phyloP scores from a whole-genome alignment of 2,888 invertebrate genomes.

The Dioctria rufipes region DNA sequence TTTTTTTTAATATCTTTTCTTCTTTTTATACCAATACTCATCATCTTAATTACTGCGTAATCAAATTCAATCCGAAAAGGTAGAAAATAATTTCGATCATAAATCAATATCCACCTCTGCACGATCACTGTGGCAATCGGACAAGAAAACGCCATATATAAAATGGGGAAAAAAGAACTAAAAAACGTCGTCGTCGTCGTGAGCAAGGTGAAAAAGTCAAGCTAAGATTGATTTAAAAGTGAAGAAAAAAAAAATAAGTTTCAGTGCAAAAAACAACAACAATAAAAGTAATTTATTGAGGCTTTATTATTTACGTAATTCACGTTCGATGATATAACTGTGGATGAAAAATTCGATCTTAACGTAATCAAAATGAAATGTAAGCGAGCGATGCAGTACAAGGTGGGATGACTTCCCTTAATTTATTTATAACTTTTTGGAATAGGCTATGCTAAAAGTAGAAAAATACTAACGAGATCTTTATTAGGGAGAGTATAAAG shows the following conservation, averaged over 20 bases:
- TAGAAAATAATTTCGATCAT: constrained; percentile 7
- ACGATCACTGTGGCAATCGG: not conserved
- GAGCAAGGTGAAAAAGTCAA: constrained; percentile 7
- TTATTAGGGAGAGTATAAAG: no score
- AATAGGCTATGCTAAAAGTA: no score
- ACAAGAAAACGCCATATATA: not conserved
- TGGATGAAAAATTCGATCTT: not conserved
- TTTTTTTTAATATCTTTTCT: not conserved
- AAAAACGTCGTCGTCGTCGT: not conserved
- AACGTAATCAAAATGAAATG: not conserved
- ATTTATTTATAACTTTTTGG: no score
- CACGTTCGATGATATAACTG: not conserved
- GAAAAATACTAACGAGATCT: no score
- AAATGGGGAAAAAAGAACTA: not conserved
- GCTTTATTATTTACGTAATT: not conserved
- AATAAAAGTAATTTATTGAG: not conserved
- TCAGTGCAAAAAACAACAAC: not conserved
- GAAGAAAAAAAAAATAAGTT: not conserved
- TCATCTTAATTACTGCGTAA: constrained; percentile 27
- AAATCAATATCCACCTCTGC: constrained; percentile 19
- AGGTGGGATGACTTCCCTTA: no score
- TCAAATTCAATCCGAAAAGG: constrained; percentile 5
- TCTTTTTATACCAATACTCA: not conserved
- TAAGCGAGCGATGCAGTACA: no score
- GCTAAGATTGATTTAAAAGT: not conserved